Evolutionary conservation across 92 coral and sea anemone species (phyloP), one percentile per base, ranked within the genome.

Genomic region (Epizoanthus stellaris): DNA sequence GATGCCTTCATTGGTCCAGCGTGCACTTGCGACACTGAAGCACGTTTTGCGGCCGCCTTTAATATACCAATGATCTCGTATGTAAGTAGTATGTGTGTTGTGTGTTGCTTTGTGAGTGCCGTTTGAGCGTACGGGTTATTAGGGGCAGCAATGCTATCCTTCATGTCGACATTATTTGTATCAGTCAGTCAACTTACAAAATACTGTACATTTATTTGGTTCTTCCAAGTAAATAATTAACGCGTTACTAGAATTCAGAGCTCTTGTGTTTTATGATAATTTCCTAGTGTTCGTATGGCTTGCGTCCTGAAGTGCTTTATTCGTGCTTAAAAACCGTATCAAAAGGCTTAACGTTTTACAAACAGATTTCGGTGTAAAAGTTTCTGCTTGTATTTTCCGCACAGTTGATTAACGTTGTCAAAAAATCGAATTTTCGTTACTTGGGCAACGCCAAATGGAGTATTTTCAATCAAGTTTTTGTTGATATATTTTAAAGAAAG

Each of bases 1-100:
- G 94, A 94, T 40, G 99, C 87, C 5, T 90, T 96, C 39, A 94
- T 94, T 25, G 99, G 99, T 0, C 91, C 95, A 59, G 99, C 97
- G 11, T 97, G 99, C 63, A 81, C 79, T 11, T 97, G 99, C 59
- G 82, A 81, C 15, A 92, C 85, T 0, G 97, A 93, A 25, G 98
- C 95, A 10, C 74, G 98, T 6, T 80, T 97, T 56, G 99, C 98
- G 0, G 98, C 97, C n/a, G 84, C 98, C 1, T 65, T 94, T 59
- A 92, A 92, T 80, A 67, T 95, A 47, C 98, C 98, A 4, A 81
- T 93, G 49, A 91, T 97, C 30, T 97, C 99, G 2, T 88, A 91
- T 43, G 99, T 97, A 86, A 97, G 98, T 95, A 74, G 21, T 17
- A n/a, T 8, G 8, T 66, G 69, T 67, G 14, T 38, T 38, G 43